These are phyloP conservation scores for Harmothoe impar DNA, from an alignment of 2,888 invertebrate species.

Conservation along the genomic window DNA sequence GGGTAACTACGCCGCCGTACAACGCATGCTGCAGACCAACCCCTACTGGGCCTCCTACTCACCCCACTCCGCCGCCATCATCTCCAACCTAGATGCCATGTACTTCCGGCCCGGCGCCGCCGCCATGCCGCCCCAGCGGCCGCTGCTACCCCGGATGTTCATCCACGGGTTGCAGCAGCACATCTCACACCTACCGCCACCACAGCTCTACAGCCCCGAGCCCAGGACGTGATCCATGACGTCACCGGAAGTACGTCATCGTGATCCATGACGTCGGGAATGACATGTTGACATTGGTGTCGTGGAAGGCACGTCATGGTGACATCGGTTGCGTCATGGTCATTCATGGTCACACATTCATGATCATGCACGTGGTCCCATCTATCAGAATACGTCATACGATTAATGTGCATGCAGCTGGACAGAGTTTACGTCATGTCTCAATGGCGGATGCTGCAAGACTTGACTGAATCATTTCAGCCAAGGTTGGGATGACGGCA, in stretches of 20 bases:
- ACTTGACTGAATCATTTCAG: too few species aligned
- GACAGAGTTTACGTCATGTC: too few species aligned
- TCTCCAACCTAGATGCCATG: constrained; percentile 75
- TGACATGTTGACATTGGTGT: not conserved
- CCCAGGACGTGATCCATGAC: constrained; percentile 59
- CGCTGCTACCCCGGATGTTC: constrained; percentile 81
- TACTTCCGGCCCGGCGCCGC: constrained; percentile 73
- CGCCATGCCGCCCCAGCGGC: constrained; percentile 73
- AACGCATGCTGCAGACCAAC: constrained; percentile 88
- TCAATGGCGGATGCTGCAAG: too few species aligned
- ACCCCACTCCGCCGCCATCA: constrained; percentile 75
- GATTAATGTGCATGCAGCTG: too few species aligned
- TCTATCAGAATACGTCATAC: too few species aligned
- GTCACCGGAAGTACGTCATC: not conserved
- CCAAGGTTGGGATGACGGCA: too few species aligned
- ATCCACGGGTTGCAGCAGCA: constrained; percentile 72
- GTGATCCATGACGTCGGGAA: too few species aligned
- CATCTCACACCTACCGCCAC: constrained; percentile 68
- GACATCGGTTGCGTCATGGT: not conserved
- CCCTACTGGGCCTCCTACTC: constrained; percentile 83
- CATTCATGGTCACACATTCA: too few species aligned
- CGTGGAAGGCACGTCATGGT: not conserved
- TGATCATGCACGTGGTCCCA: too few species aligned
- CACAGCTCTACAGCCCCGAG: constrained; percentile 57
- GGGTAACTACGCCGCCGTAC: constrained; percentile 99